Base-by-base conservation (phyloP, 1,140 invertebrate species). In the Zaprionus ornatus region DNA sequence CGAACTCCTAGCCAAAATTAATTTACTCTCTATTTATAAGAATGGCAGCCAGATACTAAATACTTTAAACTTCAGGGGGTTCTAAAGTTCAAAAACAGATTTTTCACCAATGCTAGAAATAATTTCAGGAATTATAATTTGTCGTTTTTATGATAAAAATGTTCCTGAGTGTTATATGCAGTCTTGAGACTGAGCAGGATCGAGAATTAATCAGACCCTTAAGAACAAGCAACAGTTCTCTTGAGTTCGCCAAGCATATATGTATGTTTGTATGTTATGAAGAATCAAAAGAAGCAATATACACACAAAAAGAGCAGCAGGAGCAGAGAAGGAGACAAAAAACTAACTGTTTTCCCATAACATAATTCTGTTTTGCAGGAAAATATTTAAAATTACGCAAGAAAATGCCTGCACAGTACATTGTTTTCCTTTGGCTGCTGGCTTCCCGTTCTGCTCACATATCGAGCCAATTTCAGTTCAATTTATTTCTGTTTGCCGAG, bases 401-500 rank as follows among this genome's bases (percentile, higher is more conserved):
- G 45, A 50, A 48, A 50, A 19, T 48, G 13, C 13, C 13, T n/a
- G 37, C 13, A 10, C 45, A 4, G 10, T n/a, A n/a, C 37, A 40
- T 32, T 3, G 9, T 13, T 40, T 40, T 15, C 37, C 19, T 5
- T 23, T 12, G 4, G 19, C 19, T n/a, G 19, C 45, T 19, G n/a
- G 15, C 42, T 10, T 7, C 19, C 17, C 37, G 37, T n/a, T 48
- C 17, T 48, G n/a, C 7, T 48, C 45, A 68, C 59, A 74, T 74
- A 74, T 67, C 69, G 66, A 67, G 72, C 72, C 72, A 74, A 76
- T 76, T 68, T 60, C 37, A 62, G 72, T 84, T 83, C 80, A 83
- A 84, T 83, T 83, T 82, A 83, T 74, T 74, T 74, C 52, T 74
- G 72, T 74, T 74, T 74, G 66, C 72, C 59, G 72, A 74, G 72